Evolutionary conservation across 2,797 vertebrate species (phyloP).

Genomic region (Malacoctenus gilli): DNA sequence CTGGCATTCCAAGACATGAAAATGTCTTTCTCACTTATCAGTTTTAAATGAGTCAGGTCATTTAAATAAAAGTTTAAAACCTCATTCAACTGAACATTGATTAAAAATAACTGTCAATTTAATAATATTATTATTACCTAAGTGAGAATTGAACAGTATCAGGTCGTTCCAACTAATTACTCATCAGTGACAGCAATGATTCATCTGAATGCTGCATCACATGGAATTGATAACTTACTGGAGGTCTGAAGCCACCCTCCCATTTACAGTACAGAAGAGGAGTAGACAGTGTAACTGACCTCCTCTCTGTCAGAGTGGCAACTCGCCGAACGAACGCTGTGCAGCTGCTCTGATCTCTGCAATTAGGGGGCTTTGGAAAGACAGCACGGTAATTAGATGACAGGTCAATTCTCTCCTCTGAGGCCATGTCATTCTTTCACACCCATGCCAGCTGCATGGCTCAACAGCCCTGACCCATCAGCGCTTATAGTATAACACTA

Average conservation of each 20-base stretch:
- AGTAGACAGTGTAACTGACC: constrained; percentile 25
- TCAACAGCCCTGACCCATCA: constrained; percentile 23
- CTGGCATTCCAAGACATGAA: not conserved
- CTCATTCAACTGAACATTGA: not conserved
- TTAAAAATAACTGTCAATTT: no score
- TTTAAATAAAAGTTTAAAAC: not conserved
- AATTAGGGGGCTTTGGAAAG: constrained; percentile 64
- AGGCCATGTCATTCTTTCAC: constrained; percentile 48
- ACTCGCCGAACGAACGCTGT: constrained; percentile 33
- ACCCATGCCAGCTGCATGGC: constrained; percentile 59
- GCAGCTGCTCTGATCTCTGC: constrained; percentile 70
- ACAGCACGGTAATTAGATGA: constrained; percentile 73
- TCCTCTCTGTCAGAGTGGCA: constrained; percentile 29
- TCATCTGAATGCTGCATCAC: not conserved
- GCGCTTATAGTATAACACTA: not conserved
- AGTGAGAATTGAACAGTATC: no score
- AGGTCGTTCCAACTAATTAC: no score
- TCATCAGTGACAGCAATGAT: no score
- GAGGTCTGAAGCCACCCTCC: not conserved
- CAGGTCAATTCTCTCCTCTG: constrained; percentile 55
- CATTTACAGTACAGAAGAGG: constrained; percentile 2
- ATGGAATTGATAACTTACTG: not conserved
- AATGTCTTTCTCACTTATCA: not conserved
- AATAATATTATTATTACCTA: no score
- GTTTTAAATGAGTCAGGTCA: not conserved